These are phyloP conservation scores for Caenorhabditis japonica DNA, from an alignment of 2,888 invertebrate genomes.

Conservation along the genomic window DNA sequence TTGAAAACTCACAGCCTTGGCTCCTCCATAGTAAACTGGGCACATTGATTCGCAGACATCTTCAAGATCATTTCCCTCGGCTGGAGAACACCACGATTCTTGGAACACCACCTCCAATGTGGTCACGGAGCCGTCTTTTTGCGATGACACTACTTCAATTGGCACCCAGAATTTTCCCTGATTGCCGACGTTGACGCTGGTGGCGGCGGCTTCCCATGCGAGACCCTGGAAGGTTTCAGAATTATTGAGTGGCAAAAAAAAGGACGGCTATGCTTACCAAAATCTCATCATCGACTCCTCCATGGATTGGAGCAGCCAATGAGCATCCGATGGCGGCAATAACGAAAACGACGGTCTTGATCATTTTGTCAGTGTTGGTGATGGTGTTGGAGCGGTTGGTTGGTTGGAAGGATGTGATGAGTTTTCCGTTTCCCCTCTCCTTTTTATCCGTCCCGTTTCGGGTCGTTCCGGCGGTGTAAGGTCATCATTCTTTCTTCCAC, in stretches of 20 bases:
- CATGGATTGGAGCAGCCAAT: conserved; percentile 30
- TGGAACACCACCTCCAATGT: conserved; percentile 58
- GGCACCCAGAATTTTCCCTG: conserved; percentile 57
- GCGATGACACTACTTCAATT: conserved; percentile 35
- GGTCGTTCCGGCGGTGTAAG: conserved; percentile 42
- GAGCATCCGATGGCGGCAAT: conserved; percentile 18
- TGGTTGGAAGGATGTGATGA: too few relatives aligned
- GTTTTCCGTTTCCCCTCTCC: too few relatives aligned
- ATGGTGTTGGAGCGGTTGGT: background rate
- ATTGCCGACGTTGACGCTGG: conserved; percentile 55
- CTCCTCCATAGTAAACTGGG: conserved; percentile 59
- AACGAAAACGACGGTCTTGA: conserved; percentile 12
- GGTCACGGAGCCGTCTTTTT: conserved; percentile 39
- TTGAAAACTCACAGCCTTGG: conserved; percentile 46
- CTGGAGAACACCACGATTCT: conserved; percentile 58
- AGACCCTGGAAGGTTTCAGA: conserved; percentile 46
- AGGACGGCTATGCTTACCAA: conserved; percentile 10
- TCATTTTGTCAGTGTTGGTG: conserved; percentile 5
- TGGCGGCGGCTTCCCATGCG: conserved; percentile 63
- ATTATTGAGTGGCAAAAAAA: background rate
- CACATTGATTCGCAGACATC: conserved; percentile 66
- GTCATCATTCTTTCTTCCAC: conserved; percentile 25
- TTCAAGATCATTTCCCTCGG: conserved; percentile 61
- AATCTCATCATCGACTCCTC: conserved; percentile 34
- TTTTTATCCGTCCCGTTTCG: conserved; percentile 6